phyloP scores from a whole-genome alignment of 2,113 vertebrate species.

The Psilopogon haemacephalus region DNA sequence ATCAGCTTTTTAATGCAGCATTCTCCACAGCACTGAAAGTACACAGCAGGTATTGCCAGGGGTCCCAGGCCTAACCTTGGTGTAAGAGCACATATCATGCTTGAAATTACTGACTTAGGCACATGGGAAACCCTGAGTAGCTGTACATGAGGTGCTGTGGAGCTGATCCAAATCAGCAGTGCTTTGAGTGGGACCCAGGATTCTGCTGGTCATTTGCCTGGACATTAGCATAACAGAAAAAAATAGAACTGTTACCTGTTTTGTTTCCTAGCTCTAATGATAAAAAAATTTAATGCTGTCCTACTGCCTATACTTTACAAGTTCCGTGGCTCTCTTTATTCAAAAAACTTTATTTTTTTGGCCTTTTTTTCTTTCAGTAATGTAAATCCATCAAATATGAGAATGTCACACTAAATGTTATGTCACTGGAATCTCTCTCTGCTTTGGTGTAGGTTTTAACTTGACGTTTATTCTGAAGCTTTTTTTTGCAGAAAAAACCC shows the following conservation, averaged over 20 bases:
- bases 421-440: not conserved
- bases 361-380: not conserved
- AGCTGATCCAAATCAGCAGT: not conserved
- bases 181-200: not conserved
- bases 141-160: not conserved
- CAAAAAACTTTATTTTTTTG: not conserved
- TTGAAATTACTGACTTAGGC: not conserved
- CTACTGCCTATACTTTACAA: not conserved
- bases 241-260: not conserved
- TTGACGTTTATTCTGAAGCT: not conserved
- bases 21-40: not conserved
- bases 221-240: not conserved
- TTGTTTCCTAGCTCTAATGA: not conserved
- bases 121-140: not conserved
- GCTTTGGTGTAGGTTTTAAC: not conserved
- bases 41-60: not conserved
- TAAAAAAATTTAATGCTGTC: not conserved
- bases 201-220: not conserved
- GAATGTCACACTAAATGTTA: not conserved
- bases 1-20: not conserved
- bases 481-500: not conserved
- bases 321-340: not conserved
- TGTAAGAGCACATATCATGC: not conserved
- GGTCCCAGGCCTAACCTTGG: not conserved
- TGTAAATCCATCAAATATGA: not conserved